Conservation (phyloP, 2,888 invertebrate species). For the Ellobium chinense region DNA sequence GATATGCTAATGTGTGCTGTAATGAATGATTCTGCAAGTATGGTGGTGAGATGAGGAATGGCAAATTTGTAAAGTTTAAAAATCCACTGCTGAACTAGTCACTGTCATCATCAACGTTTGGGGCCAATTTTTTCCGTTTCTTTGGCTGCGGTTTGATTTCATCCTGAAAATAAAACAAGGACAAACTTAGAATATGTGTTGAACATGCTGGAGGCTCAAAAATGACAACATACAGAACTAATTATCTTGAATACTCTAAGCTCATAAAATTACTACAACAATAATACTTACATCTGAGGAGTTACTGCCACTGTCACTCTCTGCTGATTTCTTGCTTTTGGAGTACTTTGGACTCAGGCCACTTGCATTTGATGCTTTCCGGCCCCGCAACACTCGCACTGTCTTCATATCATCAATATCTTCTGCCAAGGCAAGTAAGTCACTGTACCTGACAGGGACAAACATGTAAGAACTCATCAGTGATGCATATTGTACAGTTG, state of each 20-base stretch:
- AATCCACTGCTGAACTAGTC: constrained; percentile 84
- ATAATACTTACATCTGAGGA: constrained; percentile 62
- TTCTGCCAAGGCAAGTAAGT: constrained; percentile 92
- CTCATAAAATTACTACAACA: too few species aligned
- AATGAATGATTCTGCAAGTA: background rate
- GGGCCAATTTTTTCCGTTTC: constrained; percentile 91
- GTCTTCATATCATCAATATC: constrained; percentile 85
- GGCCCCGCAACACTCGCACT: constrained; percentile 66
- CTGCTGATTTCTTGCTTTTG: constrained; percentile 59
- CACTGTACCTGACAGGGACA: constrained; percentile 82
- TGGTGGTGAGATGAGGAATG: background rate
- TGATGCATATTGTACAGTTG: too few species aligned
- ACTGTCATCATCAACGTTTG: constrained; percentile 89
- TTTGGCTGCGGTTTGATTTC: constrained; percentile 95
- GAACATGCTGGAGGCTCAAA: too few species aligned
- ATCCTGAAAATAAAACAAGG: constrained; percentile 82
- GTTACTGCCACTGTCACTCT: constrained; percentile 56
- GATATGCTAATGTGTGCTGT: too few species aligned
- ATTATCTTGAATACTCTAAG: too few species aligned
- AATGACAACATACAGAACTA: too few species aligned
- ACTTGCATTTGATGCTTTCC: constrained; percentile 64
- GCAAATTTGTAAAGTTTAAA: too few species aligned
- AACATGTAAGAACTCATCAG: too few species aligned
- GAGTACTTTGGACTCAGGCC: constrained; percentile 52
- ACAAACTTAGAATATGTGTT: background rate